Base-by-base conservation (phyloP, 2,888 invertebrate species). In the Agelastica alni region DNA sequence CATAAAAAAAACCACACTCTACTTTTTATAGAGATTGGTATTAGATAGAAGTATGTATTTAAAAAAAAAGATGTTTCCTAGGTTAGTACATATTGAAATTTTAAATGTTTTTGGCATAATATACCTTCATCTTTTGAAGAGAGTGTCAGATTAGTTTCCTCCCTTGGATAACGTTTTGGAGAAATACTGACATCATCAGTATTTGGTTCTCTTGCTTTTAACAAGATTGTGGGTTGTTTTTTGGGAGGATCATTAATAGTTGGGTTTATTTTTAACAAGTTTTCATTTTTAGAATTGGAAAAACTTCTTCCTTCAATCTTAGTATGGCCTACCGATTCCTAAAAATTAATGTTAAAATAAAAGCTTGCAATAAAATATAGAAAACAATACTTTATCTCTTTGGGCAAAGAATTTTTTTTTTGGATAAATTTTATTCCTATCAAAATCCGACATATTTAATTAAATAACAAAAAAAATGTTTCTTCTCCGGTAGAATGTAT, bases 161-260 rank as follows among this genome's bases (percentile, higher is more conserved):
- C 75, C 66, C 70, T 74, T 36, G 63, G 64, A 37, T 79, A 75
- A 18, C 60, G 53, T 73, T 83, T 86, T 0, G 87, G 86, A 37
- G 86, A 86, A 4, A 80, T 77, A 1, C 85, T 80, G 39, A 85
- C 76, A 59, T 77, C 81, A 58, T 78, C 81, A 58, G 85, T 85
- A 13, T 76, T 75, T 31, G 81, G 80, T 72, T 88, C 88, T 57
- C 87, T 78, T 1, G 85, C 83, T 75, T 87, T 87, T 13, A 88
- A 74, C 63, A 88, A 82, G 63, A 88, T 85, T 10, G 87, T 87
- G 1, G 88, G 88, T 60, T 82, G 84, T 41, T 76, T 76, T 48
- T 52, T 61, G n/a, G 52, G 56, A 4, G 49, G 30, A 9, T 61
- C 60, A n/a, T 49, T 31, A 17, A 59, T 73, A 32, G 42, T 64